Evolutionary conservation across 1,140 invertebrate genomes (phyloP), one percentile per base, ranked within the genome.

Genomic region (Wiebesia pumilae): DNA sequence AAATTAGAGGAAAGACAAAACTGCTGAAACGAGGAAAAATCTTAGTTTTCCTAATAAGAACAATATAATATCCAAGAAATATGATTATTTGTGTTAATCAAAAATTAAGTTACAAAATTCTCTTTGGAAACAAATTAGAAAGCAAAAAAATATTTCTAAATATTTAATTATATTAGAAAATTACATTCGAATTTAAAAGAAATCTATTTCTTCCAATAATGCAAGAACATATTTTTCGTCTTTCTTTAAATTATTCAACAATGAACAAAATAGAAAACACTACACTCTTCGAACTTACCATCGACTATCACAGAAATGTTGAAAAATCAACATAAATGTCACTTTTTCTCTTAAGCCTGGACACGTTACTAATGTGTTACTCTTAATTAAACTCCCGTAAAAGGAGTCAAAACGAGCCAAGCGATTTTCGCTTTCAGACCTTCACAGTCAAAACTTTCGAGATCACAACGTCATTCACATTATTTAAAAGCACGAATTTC

Each of bases 381-480:
- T 38, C 16, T 38, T 21, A 16, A 71, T 71, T 24, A 38, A 71
- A 38, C 21, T 51, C 35, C 73, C 73, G 43, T 77, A 77, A 77
- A 77, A 77, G 73, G 73, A 43, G 43, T 0, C 12, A 77, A 77
- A 77, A 47, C 43, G 73, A 77, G 27, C n/a, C 73, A 9, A 47
- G 40, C 43, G 73, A 71, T 69, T 19, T 71, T 71, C 4, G 69
- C 69, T 71, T 35, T 71, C 33, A 35, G 3, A 71, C 43, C 40
- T 47, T 47, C 35, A 40, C 24, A 47, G 73, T 47, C 40, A 77
- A 77, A 77, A 77, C 73, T 77, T 77, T 47, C 73, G 27, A 77
- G 58, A 71, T 38, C 30, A 12, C 67, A 43, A 43, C 43, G 24
- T n/a, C 30, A 19, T 10, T 58, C 33, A 40, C 81, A 87, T 86